Conservation (phyloP, 2,888 invertebrate species). For the Conus canariensis region DNA sequence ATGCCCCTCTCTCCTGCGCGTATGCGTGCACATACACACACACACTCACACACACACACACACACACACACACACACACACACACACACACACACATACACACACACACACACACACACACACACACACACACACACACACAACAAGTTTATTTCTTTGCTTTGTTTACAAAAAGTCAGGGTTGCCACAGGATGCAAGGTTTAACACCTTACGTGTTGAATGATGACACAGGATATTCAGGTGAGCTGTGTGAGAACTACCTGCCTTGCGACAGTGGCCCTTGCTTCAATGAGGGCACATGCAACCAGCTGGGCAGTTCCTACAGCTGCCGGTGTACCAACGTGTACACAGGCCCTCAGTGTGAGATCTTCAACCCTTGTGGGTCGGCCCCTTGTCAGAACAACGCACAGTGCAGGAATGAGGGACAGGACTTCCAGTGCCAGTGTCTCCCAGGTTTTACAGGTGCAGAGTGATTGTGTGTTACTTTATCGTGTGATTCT, state of each 20-base stretch:
- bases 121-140: no score
- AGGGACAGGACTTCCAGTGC: conserved; percentile 47
- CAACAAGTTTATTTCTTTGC: no score
- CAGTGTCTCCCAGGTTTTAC: conserved; percentile 40
- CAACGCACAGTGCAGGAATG: conserved; percentile 59
- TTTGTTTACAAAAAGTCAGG: no score
- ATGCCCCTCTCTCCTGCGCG: no score
- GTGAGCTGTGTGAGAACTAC: conserved; percentile 52
- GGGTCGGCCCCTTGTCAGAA: conserved; percentile 61
- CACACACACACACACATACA: no score
- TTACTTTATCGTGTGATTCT: no score
- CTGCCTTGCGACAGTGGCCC: conserved; percentile 54
- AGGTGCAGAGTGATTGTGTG: conserved; percentile 35
- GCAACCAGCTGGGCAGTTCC: conserved; percentile 50
- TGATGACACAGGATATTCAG: conserved; percentile 38
- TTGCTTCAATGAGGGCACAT: conserved; percentile 65
- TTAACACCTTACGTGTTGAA: no score
- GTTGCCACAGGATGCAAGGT: no score
- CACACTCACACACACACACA: no score
- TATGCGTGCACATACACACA: no score
- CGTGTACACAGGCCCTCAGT: conserved; percentile 61
- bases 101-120: no score
- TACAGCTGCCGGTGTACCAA: conserved; percentile 61
- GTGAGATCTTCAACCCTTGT: conserved; percentile 59
- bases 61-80: no score